These are phyloP conservation scores for Grammomys dolichurus DNA, from an alignment of 2,113 vertebrate species.

Conservation along the genomic window DNA sequence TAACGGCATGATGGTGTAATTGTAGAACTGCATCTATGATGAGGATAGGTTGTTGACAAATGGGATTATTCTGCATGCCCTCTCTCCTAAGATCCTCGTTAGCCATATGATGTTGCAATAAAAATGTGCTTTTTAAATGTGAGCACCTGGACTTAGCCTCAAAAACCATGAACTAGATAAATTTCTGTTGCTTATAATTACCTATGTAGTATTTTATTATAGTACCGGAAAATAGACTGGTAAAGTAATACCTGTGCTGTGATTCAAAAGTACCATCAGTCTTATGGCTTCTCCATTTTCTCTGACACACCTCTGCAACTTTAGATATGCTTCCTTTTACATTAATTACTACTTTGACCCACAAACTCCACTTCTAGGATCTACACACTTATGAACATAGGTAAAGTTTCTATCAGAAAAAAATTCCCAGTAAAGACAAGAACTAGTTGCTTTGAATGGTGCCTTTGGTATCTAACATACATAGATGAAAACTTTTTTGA, in stretches of 20 bases:
- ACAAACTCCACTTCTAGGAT: constrained; percentile 38
- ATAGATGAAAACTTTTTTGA: neutral
- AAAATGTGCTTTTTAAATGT: neutral
- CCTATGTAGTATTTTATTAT: too few relatives aligned
- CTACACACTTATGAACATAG: neutral
- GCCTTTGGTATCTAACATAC: neutral
- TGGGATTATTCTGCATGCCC: too few relatives aligned
- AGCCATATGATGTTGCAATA: neutral
- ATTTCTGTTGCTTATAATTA: neutral
- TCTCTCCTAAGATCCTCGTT: neutral
- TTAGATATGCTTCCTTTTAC: constrained; percentile 14
- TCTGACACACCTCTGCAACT: neutral
- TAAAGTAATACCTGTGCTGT: neutral
- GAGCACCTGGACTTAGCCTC: neutral
- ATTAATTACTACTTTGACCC: neutral
- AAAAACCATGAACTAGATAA: neutral
- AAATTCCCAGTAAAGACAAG: neutral
- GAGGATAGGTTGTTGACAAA: neutral
- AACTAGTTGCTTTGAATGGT: neutral
- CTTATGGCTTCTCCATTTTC: neutral
- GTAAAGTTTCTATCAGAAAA: neutral
- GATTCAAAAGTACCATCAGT: neutral
- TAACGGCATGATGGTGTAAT: neutral
- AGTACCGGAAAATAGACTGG: neutral
- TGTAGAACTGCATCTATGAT: neutral